A percentile compares a stretch with the other conserved stretches of the same genome.
These are phyloP conservation scores for Silurus asotus DNA, from an alignment of 2,113 vertebrate species.

Conservation along the genomic window DNA sequence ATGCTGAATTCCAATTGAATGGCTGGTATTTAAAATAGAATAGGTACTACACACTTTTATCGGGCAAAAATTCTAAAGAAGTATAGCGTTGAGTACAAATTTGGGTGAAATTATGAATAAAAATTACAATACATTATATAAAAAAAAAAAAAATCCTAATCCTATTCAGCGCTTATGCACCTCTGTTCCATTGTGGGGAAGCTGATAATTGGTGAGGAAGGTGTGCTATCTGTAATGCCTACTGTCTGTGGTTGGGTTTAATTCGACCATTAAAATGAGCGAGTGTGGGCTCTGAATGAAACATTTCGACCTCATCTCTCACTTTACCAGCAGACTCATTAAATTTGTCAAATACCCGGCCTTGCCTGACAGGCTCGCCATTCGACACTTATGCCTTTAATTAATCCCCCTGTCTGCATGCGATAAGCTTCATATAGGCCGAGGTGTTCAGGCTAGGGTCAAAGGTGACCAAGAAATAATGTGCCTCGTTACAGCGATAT, in stretches of 20 bases:
- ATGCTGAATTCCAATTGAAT: neutral
- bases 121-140: too few relatives aligned
- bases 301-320: slow-evolving; percentile 33
- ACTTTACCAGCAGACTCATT: slow-evolving; percentile 48
- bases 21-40: neutral
- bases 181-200: neutral
- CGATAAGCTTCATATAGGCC: slow-evolving; percentile 35
- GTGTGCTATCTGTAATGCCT: slow-evolving; percentile 10
- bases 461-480: slow-evolving; percentile 38
- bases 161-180: neutral
- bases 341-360: slow-evolving; percentile 47
- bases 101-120: neutral
- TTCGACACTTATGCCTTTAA: slow-evolving; percentile 48
- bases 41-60: too few relatives aligned
- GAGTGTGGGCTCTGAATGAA: slow-evolving; percentile 36
- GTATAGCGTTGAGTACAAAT: neutral
- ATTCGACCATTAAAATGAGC: slow-evolving; percentile 50
- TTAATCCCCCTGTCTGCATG: slow-evolving; percentile 38
- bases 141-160: neutral
- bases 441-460: slow-evolving; percentile 38
- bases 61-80: neutral
- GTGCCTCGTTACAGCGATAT: slow-evolving; percentile 19
- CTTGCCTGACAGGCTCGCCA: slow-evolving; percentile 34
- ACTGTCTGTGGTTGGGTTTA: slow-evolving; percentile 43
- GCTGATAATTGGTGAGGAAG: slow-evolving; percentile 24